Base-by-base conservation (phyloP, 2,797 vertebrate genomes). In the Graptemys geographica region DNA sequence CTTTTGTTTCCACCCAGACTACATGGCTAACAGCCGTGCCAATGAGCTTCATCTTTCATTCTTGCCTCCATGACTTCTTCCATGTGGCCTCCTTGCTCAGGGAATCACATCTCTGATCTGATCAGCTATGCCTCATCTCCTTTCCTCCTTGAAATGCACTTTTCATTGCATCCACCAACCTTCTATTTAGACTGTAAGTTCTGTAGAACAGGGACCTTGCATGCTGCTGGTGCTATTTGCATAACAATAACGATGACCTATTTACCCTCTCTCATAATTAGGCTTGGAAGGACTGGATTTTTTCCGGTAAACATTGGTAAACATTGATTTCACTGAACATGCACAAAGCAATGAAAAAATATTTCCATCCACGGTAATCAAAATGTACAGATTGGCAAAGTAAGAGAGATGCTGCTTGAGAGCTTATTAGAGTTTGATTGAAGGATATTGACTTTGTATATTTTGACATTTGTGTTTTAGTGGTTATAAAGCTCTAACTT, bases 131-230 rank as follows among this genome's bases (percentile, higher is more conserved):
- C 16, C 90, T 92, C 81, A 88, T 37, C n/a, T 25, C 74, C 57
- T 89, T 81, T 83, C 59, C 62, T 62, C n/a, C 85, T 81, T 57
- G 18, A 25, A 72, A 84, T 44, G 37, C 92, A 95, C 92, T 95
- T 96, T 95, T 96, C 88, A 96, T 96, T 92, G 87, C 80, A 27
- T 78, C 94, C 95, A 94, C 96, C 96, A 92, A 94, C 90, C 96
- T 95, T 19, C n/a, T 37, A 97, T 97, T 96, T 88, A 97, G 47
- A 10, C 4, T 21, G 52, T 13, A 31, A 55, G 28, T 72, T 65
- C 51, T 1, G 52, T 0, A 69, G 87, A 59, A 88, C 93, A 0
- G 0, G 92, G 95, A 94, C 91, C 90, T 92, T 31, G 84, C 79
- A 3, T 2, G 37, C 69, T 3, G 2, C 81, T 52, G 81, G 44